A percentile compares a stretch with the other conserved stretches of the same genome.
These are phyloP conservation scores for Penaeus monodon DNA, from an alignment of 2,888 invertebrate genomes.

Conservation along the genomic window DNA sequence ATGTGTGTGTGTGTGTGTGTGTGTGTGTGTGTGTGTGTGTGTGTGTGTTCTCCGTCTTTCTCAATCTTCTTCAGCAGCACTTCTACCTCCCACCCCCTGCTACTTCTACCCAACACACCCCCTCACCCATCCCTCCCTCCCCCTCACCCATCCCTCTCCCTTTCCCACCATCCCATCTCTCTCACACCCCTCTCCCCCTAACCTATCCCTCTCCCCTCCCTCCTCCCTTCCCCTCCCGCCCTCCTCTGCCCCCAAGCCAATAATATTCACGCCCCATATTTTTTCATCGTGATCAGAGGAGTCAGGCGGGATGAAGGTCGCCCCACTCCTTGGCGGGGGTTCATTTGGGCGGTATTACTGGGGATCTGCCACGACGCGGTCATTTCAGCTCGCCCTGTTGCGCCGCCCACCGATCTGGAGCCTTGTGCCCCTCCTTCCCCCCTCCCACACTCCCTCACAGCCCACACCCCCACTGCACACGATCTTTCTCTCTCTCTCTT, in stretches of 20 bases:
- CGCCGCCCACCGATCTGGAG: conserved; percentile 2
- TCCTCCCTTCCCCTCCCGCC: background rate
- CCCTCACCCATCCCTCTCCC: background rate
- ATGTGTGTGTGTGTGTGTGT: no score
- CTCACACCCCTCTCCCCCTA: background rate
- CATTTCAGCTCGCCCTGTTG: conserved; percentile 53
- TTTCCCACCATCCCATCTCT: background rate
- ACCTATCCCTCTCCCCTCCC: background rate
- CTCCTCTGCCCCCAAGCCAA: conserved; percentile 27
- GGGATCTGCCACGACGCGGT: conserved; percentile 49
- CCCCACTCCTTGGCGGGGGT: conserved; percentile 25
- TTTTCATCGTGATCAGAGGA: conserved; percentile 43
- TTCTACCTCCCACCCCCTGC: background rate
- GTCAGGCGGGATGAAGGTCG: conserved; percentile 36
- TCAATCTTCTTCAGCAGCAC: background rate
- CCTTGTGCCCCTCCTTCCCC: background rate
- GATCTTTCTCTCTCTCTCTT: no score
- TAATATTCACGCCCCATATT: conserved; percentile 53
- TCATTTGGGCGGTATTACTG: conserved; percentile 52
- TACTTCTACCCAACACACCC: background rate
- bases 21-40: no score
- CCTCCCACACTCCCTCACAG: no score
- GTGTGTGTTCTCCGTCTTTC: background rate
- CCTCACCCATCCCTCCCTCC: background rate
- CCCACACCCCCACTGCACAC: no score